A percentile compares a stretch with the other conserved stretches of the same genome.
phyloP scores from a whole-genome alignment of 2,113 vertebrate species.

The Caretta caretta region DNA sequence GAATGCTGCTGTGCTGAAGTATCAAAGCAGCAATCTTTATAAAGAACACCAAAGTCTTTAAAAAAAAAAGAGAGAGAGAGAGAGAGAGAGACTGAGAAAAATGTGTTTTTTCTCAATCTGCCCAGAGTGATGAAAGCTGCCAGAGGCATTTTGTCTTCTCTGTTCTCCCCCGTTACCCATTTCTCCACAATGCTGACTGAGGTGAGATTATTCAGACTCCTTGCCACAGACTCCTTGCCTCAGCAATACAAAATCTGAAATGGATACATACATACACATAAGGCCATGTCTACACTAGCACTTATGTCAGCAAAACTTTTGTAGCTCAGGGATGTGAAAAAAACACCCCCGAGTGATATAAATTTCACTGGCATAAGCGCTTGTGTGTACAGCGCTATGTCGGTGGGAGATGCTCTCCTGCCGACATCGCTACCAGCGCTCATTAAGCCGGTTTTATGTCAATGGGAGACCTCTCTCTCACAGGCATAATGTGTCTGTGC shows the following conservation, averaged over 20 bases:
- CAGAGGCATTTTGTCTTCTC: neutral
- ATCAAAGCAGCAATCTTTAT: neutral
- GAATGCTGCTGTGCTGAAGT: fast-evolving
- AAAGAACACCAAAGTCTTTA: neutral
- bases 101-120: neutral
- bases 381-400: too few relatives aligned
- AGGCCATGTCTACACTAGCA: too few relatives aligned
- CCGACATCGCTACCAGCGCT: too few relatives aligned
- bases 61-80: fast-evolving
- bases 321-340: too few relatives aligned
- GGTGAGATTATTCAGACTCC: neutral
- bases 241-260: neutral
- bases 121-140: neutral
- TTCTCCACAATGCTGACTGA: fast-evolving
- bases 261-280: neutral
- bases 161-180: neutral
- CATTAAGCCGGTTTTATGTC: too few relatives aligned
- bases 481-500: too few relatives aligned
- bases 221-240: neutral
- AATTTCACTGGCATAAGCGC: too few relatives aligned
- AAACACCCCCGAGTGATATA: too few relatives aligned
- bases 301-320: too few relatives aligned
- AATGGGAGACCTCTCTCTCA: too few relatives aligned
- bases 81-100: fast-evolving
- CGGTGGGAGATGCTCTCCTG: too few relatives aligned